A percentile compares a stretch with the other conserved stretches of the same genome.
Conservation (phyloP, 2,888 invertebrate species). For the Erynnis tages region DNA sequence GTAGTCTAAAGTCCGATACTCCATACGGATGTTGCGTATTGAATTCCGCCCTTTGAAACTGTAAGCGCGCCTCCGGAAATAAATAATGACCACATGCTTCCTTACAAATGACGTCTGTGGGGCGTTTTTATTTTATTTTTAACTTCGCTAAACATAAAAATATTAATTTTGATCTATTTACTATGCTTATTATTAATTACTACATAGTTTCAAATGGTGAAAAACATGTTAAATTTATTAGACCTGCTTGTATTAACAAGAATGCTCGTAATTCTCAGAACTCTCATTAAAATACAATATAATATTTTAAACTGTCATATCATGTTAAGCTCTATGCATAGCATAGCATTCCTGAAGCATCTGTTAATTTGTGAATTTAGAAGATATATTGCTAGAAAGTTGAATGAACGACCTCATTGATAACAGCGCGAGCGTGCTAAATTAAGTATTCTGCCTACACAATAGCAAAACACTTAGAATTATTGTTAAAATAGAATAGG, state of each 20-base stretch:
- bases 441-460: no score
- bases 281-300: background rate
- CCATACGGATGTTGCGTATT: conserved; percentile 45
- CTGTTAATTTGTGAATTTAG: no score
- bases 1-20: no score
- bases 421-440: no score
- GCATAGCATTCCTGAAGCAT: no score
- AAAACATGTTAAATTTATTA: background rate
- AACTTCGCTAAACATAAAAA: background rate
- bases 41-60: conserved; percentile 44
- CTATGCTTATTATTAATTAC: background rate
- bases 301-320: background rate
- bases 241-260: background rate
- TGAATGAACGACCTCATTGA: no score
- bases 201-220: conserved; percentile 1
- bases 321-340: no score
- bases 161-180: conserved; percentile 10
- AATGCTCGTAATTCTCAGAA: background rate
- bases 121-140: conserved; percentile 7
- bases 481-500: background rate
- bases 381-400: no score
- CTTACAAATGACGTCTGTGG: background rate
- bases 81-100: background rate
- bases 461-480: background rate
- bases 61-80: conserved; percentile 7